These are phyloP conservation scores for Squalus acanthias DNA, from an alignment of 2,797 vertebrate species.

Conservation along the genomic window DNA sequence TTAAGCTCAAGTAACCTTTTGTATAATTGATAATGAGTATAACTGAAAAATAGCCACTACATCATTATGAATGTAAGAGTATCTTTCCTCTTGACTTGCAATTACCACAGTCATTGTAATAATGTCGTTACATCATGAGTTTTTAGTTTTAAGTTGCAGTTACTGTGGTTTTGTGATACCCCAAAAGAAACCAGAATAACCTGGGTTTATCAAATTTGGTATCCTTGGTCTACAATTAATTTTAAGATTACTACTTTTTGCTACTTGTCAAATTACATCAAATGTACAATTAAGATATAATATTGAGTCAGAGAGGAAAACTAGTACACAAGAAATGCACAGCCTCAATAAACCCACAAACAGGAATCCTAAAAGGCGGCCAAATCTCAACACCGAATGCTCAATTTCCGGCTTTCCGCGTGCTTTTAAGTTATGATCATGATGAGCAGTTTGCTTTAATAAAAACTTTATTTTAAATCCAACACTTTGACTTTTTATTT, in stretches of 20 bases:
- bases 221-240: not conserved
- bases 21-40: not conserved
- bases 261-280: not conserved
- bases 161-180: not conserved
- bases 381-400: not conserved
- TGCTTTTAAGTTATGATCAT: not conserved
- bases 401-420: not conserved
- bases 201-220: not conserved
- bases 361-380: not conserved
- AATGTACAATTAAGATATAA: not conserved
- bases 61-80: not conserved
- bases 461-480: not conserved
- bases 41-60: not conserved
- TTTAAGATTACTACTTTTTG: not conserved
- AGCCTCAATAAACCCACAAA: not conserved
- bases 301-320: not conserved
- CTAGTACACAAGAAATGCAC: not conserved
- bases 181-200: not conserved
- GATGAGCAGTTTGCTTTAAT: not conserved
- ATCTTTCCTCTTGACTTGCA: not conserved
- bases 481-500: not conserved
- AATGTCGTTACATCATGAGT: not conserved
- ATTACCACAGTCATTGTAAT: not conserved
- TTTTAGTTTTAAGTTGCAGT: not conserved
- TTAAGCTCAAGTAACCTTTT: not conserved